Percentiles rank a stretch among this genome's conserved stretches.
These are phyloP conservation scores for Drosophila multiciliata DNA, from an alignment of 2,888 invertebrate genomes.

Conservation along the genomic window DNA sequence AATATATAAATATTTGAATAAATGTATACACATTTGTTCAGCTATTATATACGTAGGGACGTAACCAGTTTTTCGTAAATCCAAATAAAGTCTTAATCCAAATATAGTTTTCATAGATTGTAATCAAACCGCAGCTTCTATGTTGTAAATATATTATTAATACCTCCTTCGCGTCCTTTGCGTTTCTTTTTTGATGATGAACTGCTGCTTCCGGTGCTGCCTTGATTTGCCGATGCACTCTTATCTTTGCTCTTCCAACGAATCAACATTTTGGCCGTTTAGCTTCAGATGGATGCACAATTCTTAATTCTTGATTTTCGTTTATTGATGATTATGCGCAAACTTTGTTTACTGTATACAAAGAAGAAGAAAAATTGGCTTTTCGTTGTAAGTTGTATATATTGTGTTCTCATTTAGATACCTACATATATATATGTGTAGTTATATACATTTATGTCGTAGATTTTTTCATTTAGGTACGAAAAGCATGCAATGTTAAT, in stretches of 20 bases:
- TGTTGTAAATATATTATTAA: background rate
- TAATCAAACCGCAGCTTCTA: background rate
- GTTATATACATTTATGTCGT: background rate
- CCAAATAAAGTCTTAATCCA: too few relatives aligned
- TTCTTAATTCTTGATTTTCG: constrained; percentile 11
- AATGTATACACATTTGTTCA: background rate
- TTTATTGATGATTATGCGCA: constrained; percentile 10
- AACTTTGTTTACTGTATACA: constrained; percentile 23
- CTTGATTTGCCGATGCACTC: constrained; percentile 88
- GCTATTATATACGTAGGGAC: background rate
- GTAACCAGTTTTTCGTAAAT: background rate
- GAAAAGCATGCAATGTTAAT: background rate
- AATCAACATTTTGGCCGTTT: constrained; percentile 88
- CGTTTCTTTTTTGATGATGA: constrained; percentile 92
- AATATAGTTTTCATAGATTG: background rate
- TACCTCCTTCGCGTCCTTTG: constrained; percentile 93
- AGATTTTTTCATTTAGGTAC: background rate
- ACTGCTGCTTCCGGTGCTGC: constrained; percentile 85
- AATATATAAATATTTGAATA: too few relatives aligned
- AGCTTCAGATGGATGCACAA: background rate
- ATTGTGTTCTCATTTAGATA: background rate
- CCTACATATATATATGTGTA: background rate
- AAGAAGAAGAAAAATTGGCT: background rate
- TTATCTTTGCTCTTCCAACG: constrained; percentile 95
- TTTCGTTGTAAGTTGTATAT: constrained; percentile 3